phyloP scores from a whole-genome alignment of 2,113 vertebrate genomes.

The Dromas ardeola region DNA sequence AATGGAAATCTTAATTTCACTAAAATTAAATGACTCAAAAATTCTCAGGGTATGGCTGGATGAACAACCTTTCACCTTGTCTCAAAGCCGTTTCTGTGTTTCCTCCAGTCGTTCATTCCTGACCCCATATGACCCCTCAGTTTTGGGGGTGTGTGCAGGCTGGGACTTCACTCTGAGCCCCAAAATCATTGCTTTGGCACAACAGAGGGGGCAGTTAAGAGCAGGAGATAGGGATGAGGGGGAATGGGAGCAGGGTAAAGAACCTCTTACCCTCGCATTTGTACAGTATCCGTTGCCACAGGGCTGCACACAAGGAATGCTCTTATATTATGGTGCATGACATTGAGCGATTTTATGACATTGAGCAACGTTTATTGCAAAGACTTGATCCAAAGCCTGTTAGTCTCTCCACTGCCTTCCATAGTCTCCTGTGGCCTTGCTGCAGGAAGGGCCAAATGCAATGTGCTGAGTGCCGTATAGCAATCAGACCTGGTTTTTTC shows the following conservation, averaged over 20 bases:
- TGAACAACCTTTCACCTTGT: not conserved
- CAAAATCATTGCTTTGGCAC: not conserved
- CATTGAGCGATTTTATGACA: no score
- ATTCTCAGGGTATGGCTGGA: not conserved
- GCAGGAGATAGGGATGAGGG: not conserved
- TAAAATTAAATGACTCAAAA: not conserved
- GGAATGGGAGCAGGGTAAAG: not conserved
- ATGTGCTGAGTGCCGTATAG: not conserved
- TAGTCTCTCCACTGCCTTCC: not conserved
- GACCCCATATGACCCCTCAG: not conserved
- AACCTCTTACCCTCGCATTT: accelerated
- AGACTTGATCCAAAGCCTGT: no score
- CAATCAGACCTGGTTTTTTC: accelerated
- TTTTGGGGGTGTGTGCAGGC: not conserved
- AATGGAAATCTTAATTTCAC: not conserved
- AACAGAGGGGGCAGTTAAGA: not conserved
- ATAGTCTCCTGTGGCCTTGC: not conserved
- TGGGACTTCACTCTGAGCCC: not conserved
- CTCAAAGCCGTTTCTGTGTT: accelerated
- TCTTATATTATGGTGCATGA: not conserved
- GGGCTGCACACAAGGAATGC: not conserved
- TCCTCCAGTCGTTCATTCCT: not conserved
- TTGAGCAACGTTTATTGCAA: no score
- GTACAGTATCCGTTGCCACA: accelerated
- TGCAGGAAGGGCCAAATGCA: not conserved